A percentile compares a stretch with the other conserved stretches of the same genome.
Evolutionary conservation across 37 sponge, comb jelly and placozoan species (phyloP).

Genomic region (Halichondria panicea): DNA sequence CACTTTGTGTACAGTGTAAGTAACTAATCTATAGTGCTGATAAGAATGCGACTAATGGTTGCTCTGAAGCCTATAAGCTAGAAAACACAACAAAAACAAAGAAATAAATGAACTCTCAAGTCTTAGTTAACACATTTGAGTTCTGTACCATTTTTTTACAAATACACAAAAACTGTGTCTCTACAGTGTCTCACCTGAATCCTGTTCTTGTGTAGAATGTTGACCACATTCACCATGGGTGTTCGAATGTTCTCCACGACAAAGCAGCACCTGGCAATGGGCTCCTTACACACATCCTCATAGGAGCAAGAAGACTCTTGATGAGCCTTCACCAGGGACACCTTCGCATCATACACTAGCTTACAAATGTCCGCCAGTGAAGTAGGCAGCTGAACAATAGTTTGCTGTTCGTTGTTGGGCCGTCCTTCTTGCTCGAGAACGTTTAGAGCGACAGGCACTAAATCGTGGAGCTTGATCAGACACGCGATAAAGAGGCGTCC

Average conservation of each 20-base stretch:
- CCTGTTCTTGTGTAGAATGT: constrained; percentile 37
- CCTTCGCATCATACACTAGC: constrained; percentile 84
- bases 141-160: background rate
- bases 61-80: too few relatives aligned
- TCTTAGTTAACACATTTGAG: too few relatives aligned
- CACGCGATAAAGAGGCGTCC: constrained; percentile 79
- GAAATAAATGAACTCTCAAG: too few relatives aligned
- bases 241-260: constrained; percentile 79
- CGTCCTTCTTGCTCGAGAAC: constrained; percentile 51
- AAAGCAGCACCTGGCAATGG: constrained; percentile 83
- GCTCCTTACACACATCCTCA: constrained; percentile 83
- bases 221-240: constrained; percentile 45
- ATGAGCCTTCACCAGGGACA: constrained; percentile 78
- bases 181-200: constrained; percentile 9
- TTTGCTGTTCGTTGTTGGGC: constrained; percentile 58
- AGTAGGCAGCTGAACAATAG: constrained; percentile 46
- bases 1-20: too few relatives aligned
- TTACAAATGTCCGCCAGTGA: constrained; percentile 83
- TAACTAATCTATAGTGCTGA: too few relatives aligned
- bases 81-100: too few relatives aligned
- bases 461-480: constrained; percentile 77
- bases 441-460: constrained; percentile 60
- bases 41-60: too few relatives aligned
- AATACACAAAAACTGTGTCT: background rate
- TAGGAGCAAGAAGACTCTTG: constrained; percentile 84